A percentile compares a stretch with the other conserved stretches of the same genome.
Conservation (phyloP, 2,113 vertebrate species). For the Festucalex cinctus region DNA sequence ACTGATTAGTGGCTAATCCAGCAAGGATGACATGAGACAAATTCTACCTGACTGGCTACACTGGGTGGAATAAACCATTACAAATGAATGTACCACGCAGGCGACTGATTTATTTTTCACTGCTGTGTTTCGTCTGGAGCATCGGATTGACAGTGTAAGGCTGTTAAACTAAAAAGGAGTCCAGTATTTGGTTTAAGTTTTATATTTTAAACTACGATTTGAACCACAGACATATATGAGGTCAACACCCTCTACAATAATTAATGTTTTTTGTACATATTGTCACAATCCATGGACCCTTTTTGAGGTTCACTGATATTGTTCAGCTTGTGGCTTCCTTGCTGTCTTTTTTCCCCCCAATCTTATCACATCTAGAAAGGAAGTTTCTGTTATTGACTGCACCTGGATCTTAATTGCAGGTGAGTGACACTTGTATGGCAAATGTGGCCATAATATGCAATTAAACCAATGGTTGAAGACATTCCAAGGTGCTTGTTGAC, state of each 20-base stretch:
- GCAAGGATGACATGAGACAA: conserved; percentile 53
- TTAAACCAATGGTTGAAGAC: too few species aligned
- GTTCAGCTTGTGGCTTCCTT: background rate
- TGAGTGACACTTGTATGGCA: too few species aligned
- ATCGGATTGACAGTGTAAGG: background rate
- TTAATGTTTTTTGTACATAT: background rate
- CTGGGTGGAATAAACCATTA: conserved; percentile 57
- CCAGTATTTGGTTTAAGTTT: too few species aligned
- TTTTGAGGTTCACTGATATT: background rate
- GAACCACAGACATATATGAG: background rate
- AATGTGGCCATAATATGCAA: too few species aligned
- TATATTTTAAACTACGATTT: background rate
- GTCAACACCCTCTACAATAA: background rate
- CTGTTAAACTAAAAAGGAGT: too few species aligned
- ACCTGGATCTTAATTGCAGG: too few species aligned
- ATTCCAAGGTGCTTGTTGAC: too few species aligned
- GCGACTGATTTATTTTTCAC: conserved; percentile 21
- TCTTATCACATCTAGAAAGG: too few species aligned
- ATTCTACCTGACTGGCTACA: conserved; percentile 59
- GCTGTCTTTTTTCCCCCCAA: too few species aligned
- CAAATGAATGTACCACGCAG: conserved; percentile 33
- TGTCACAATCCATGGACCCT: background rate
- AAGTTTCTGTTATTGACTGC: too few species aligned
- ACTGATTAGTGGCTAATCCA: conserved; percentile 69
- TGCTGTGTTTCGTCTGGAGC: conserved; percentile 20